Percentiles rank a stretch among this genome's conserved stretches.
These are phyloP conservation scores for Neelides sp. DNA, from an alignment of 1,140 invertebrate genomes.

Conservation along the genomic window DNA sequence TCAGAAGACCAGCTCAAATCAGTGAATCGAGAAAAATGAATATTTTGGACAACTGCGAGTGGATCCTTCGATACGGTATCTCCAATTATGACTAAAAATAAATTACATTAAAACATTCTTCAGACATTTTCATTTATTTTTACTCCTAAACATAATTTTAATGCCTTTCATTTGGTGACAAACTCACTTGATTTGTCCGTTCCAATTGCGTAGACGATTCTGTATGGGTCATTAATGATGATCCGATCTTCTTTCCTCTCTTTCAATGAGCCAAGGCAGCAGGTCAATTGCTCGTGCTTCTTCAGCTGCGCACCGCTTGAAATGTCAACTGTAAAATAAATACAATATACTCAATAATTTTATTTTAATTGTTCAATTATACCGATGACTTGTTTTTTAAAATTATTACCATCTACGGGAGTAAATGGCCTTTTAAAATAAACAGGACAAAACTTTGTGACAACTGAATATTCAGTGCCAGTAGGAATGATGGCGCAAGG, in stretches of 20 bases:
- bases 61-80: constrained; percentile 70
- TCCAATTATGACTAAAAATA: constrained; percentile 41
- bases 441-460: constrained; percentile 65
- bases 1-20: constrained; percentile 84
- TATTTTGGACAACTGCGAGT: constrained; percentile 72
- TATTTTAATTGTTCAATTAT: too few species aligned
- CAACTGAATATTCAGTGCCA: constrained; percentile 61
- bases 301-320: constrained; percentile 13
- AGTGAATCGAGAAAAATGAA: constrained; percentile 85
- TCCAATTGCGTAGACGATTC: constrained; percentile 79
- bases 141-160: too few species aligned
- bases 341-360: too few species aligned
- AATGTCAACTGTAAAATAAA: too few species aligned
- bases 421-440: constrained; percentile 49
- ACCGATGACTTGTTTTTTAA: constrained; percentile 21
- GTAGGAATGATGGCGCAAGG: constrained; percentile 48
- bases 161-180: too few species aligned
- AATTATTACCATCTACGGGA: background rate
- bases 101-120: background rate
- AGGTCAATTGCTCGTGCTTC: constrained; percentile 17
- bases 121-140: background rate
- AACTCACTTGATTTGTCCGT: constrained; percentile 72
- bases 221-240: constrained; percentile 56
- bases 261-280: constrained; percentile 25
- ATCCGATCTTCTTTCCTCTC: constrained; percentile 39